Evolutionary conservation across 2,888 invertebrate species (phyloP).

Genomic region (Eudasyphora cyanicolor): DNA sequence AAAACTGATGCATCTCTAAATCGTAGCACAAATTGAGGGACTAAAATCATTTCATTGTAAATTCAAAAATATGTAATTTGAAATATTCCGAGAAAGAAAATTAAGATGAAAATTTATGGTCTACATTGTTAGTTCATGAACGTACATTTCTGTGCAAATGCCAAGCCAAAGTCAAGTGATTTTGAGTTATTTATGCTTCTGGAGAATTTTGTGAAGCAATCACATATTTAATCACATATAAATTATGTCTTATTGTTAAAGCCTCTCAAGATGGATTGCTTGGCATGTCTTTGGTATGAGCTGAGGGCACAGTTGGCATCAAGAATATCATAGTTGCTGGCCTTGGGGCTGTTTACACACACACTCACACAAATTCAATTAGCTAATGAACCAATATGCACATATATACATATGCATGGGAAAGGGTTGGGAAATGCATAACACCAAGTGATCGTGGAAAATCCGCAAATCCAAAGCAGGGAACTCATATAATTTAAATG

Average conservation of each 20-base stretch:
- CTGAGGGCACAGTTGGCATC: background rate
- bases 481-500: background rate
- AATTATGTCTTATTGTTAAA: background rate
- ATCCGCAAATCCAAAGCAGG: background rate
- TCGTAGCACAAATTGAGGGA: background rate
- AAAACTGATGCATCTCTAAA: background rate
- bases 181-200: background rate
- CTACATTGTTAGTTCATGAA: background rate
- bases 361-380: background rate
- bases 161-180: background rate
- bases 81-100: background rate
- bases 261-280: background rate
- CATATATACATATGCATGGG: background rate
- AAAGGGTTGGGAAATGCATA: too few relatives aligned
- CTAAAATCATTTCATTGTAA: background rate
- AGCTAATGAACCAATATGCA: background rate
- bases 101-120: conserved; percentile 5
- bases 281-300: background rate
- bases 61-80: background rate
- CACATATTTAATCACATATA: background rate
- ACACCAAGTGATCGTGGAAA: background rate
- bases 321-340: background rate
- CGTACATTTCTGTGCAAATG: background rate
- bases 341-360: background rate
- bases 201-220: background rate